Conservation (phyloP, 2,797 vertebrate species). For the Antennarius maculatus region DNA sequence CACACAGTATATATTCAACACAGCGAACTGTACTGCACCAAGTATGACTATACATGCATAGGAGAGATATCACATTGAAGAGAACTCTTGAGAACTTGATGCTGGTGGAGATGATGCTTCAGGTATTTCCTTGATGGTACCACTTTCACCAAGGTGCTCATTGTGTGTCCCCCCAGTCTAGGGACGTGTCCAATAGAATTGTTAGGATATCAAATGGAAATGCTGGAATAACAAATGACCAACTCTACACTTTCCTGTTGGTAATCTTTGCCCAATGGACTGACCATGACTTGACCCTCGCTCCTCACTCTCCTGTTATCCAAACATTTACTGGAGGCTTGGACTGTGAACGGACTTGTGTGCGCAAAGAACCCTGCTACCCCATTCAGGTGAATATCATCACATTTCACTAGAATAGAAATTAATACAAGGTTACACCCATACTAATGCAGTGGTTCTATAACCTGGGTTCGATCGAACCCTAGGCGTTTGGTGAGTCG, state of each 20-base stretch:
- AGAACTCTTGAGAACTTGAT: too few relatives aligned
- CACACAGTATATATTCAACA: too few relatives aligned
- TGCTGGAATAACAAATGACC: slow-evolving; percentile 67
- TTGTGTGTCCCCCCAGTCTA: slow-evolving; percentile 76
- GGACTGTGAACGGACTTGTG: slow-evolving; percentile 75
- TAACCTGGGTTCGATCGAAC: too few relatives aligned
- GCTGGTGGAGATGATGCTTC: background rate
- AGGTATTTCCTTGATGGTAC: background rate
- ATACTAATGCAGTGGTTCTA: background rate
- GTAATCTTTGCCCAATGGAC: slow-evolving; percentile 88
- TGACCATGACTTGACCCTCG: slow-evolving; percentile 87
- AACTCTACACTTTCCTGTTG: slow-evolving; percentile 77
- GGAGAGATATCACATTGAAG: too few relatives aligned
- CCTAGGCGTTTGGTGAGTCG: too few relatives aligned
- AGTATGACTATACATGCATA: too few relatives aligned
- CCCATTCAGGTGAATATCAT: slow-evolving; percentile 78
- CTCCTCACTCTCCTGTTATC: slow-evolving; percentile 79
- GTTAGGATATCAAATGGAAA: slow-evolving; percentile 70
- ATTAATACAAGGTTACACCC: slow-evolving; percentile 5
- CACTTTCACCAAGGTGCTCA: background rate
- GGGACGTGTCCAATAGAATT: slow-evolving; percentile 86
- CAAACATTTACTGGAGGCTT: slow-evolving; percentile 68
- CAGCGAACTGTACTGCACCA: too few relatives aligned
- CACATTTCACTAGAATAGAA: background rate
- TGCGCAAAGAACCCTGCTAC: slow-evolving; percentile 81